A percentile compares a stretch with the other conserved stretches of the same genome.
Conservation (phyloP, 2,797 vertebrate species). For the Macropus fuliginosus region DNA sequence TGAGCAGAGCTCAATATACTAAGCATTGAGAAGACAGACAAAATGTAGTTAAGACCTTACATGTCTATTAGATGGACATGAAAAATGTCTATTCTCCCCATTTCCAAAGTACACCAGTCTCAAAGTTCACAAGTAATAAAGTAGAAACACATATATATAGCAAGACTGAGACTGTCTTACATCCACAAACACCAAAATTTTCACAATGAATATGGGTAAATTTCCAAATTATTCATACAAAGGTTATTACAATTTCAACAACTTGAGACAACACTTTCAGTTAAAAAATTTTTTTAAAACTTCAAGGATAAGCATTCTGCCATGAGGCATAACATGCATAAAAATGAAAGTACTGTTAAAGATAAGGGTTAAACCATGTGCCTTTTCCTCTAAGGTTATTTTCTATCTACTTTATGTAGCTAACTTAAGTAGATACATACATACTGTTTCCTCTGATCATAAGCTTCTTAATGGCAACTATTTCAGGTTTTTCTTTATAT, state of each 20-base stretch:
- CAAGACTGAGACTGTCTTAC: not conserved
- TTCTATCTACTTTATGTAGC: not conserved
- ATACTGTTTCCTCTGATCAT: not conserved
- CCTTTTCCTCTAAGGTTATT: not conserved
- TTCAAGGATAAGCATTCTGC: not conserved
- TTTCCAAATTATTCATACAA: not conserved
- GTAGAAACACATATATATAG: not conserved
- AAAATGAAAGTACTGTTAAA: not conserved
- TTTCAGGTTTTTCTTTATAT: not conserved
- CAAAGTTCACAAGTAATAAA: not conserved
- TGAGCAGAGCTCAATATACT: not conserved
- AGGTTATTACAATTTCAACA: not conserved
- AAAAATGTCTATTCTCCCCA: not conserved
- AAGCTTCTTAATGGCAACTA: not conserved
- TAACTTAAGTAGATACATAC: not conserved
- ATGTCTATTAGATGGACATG: not conserved
- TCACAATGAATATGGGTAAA: not conserved
- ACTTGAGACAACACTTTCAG: not conserved
- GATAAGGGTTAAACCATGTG: not conserved
- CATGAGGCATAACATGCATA: not conserved
- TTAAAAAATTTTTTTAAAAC: not conserved
- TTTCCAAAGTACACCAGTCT: not conserved
- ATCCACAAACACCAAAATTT: not conserved
- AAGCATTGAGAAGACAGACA: not conserved
- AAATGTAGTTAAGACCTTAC: not conserved